These are phyloP conservation scores for Eudorcas thomsonii DNA, from an alignment of 2,113 vertebrate genomes.

Conservation along the genomic window DNA sequence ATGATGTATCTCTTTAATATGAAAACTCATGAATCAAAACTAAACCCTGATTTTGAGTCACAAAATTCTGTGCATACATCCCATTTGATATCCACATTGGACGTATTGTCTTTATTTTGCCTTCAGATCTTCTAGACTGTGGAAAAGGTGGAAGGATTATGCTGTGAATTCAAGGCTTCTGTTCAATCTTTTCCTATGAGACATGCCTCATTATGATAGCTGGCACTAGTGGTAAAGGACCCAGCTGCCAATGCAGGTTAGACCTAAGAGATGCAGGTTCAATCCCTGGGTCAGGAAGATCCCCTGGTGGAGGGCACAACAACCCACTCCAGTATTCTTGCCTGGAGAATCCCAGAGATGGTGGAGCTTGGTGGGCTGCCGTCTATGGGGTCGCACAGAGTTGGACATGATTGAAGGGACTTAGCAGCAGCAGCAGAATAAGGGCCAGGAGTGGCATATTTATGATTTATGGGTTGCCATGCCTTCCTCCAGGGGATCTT, in stretches of 20 bases:
- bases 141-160: background rate
- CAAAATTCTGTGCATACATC: background rate
- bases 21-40: background rate
- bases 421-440: background rate
- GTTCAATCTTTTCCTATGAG: background rate
- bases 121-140: background rate
- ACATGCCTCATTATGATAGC: background rate
- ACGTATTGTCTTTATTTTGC: background rate
- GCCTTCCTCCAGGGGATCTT: background rate
- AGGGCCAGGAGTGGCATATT: background rate
- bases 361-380: background rate
- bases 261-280: background rate
- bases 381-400: rapidly evolving
- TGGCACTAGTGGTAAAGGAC: background rate
- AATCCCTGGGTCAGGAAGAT: background rate
- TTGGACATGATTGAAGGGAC: rapidly evolving
- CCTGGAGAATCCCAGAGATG: background rate
- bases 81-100: background rate
- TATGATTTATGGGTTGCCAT: background rate
- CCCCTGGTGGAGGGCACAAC: rapidly evolving
- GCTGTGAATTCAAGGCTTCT: background rate
- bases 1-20: background rate
- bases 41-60: background rate
- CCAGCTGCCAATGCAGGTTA: background rate
- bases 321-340: background rate